A percentile compares a stretch with the other conserved stretches of the same genome.
Evolutionary conservation across 2,888 invertebrate genomes (phyloP).

Genomic region (Dione vanillae): DNA sequence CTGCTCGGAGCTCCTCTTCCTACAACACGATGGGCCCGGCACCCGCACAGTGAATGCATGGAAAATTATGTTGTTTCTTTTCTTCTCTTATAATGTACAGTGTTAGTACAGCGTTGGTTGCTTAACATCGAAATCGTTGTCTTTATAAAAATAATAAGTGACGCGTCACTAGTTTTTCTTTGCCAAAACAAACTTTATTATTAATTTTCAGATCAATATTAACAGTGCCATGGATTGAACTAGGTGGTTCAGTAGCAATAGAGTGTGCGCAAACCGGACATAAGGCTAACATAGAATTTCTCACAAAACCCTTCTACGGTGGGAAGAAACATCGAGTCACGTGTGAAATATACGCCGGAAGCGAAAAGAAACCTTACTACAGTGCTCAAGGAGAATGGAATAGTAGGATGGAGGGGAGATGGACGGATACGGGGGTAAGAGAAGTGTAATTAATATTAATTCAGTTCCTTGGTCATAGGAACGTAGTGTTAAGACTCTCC

Average conservation of each 20-base stretch:
- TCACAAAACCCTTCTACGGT: conserved; percentile 99
- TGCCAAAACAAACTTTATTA: neutral
- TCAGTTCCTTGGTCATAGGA: too few species aligned
- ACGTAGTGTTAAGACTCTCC: too few species aligned
- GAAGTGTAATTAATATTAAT: too few species aligned
- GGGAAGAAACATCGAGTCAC: conserved; percentile 96
- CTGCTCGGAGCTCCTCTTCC: too few species aligned
- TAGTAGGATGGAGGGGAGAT: conserved; percentile 96
- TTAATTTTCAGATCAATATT: conserved; percentile 91
- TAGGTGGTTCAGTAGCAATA: conserved; percentile 96
- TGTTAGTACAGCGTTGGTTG: too few species aligned
- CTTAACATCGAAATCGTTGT: too few species aligned
- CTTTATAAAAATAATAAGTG: too few species aligned
- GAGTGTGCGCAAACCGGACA: conserved; percentile 97
- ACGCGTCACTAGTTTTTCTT: too few species aligned
- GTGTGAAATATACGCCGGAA: conserved; percentile 91
- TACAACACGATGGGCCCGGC: too few species aligned
- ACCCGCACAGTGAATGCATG: too few species aligned
- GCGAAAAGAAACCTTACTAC: conserved; percentile 95
- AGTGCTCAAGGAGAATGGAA: conserved; percentile 98
- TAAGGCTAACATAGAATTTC: conserved; percentile 95
- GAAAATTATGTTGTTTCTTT: too few species aligned
- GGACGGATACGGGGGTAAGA: conserved; percentile 87
- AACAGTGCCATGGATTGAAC: conserved; percentile 99
- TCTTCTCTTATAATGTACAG: too few species aligned